Evolutionary conservation across 2,888 invertebrate genomes (phyloP).

Genomic region (Orthonevra nobilis): DNA sequence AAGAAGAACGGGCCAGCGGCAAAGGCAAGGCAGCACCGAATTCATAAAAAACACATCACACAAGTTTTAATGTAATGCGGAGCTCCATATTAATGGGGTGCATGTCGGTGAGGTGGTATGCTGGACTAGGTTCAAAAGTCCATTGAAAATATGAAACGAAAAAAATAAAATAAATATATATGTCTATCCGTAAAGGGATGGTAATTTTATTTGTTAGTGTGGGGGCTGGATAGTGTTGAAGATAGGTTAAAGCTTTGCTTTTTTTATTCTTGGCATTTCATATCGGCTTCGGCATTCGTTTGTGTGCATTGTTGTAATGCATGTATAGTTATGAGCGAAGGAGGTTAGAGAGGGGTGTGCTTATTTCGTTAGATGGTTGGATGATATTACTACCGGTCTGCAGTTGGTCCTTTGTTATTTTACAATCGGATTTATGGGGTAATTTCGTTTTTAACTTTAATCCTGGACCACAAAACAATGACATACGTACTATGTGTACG

Average conservation of each 20-base stretch:
- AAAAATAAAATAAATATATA: not conserved
- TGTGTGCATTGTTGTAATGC: constrained; percentile 32
- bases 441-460: constrained; percentile 69
- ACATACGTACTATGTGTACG: constrained; percentile 38
- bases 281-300: constrained; percentile 65
- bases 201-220: constrained; percentile 65
- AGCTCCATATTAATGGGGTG: constrained; percentile 41
- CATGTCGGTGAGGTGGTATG: not conserved
- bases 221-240: constrained; percentile 60
- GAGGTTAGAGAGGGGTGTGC: constrained; percentile 26
- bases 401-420: constrained; percentile 65
- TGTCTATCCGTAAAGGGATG: constrained; percentile 50
- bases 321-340: no score
- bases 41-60: constrained; percentile 69
- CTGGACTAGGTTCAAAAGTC: constrained; percentile 65
- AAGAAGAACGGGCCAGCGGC: constrained; percentile 2
- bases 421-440: constrained; percentile 69
- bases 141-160: constrained; percentile 39
- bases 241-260: constrained; percentile 59
- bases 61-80: constrained; percentile 70
- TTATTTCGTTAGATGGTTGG: constrained; percentile 64
- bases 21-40: constrained; percentile 27
- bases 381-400: constrained; percentile 32
- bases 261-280: constrained; percentile 44
- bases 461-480: constrained; percentile 61